A percentile compares a stretch with the other conserved stretches of the same genome.
These are phyloP conservation scores for Monodelphis domestica DNA, from an alignment of 2,797 vertebrate species.

Conservation along the genomic window DNA sequence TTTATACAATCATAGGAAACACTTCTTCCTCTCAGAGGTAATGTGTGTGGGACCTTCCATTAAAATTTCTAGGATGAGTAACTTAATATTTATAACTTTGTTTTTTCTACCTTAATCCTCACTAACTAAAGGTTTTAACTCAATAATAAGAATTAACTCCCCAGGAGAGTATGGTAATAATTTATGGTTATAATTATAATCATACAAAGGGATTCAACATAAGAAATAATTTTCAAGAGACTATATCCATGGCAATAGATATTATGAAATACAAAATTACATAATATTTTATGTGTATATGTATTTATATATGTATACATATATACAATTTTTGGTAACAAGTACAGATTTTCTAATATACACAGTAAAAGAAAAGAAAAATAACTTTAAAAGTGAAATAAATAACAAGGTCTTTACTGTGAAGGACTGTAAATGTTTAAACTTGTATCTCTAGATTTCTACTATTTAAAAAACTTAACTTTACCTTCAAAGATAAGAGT, in stretches of 20 bases:
- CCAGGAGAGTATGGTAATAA: not conserved
- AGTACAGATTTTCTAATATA: not conserved
- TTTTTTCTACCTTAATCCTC: not conserved
- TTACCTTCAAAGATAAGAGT: not conserved
- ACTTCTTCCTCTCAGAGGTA: not conserved
- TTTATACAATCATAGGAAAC: not conserved
- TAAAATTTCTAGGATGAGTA: not conserved
- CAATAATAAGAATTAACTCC: not conserved
- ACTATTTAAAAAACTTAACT: too few species aligned
- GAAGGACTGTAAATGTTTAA: not conserved
- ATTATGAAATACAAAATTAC: too few species aligned
- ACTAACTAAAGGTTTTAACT: not conserved
- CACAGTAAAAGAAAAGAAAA: not conserved
- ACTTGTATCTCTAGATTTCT: not conserved
- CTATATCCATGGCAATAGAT: not conserved
- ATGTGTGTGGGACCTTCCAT: not conserved
- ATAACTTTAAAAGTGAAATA: not conserved
- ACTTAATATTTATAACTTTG: not conserved
- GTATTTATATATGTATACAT: not conserved
- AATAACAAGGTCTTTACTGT: not conserved
- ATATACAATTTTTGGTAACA: not conserved
- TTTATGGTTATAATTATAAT: not conserved
- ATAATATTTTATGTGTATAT: too few species aligned
- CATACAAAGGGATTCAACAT: not conserved
- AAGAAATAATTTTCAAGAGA: not conserved